These are phyloP conservation scores for Geotrupes spiniger DNA, from an alignment of 2,888 invertebrate genomes.

Conservation along the genomic window DNA sequence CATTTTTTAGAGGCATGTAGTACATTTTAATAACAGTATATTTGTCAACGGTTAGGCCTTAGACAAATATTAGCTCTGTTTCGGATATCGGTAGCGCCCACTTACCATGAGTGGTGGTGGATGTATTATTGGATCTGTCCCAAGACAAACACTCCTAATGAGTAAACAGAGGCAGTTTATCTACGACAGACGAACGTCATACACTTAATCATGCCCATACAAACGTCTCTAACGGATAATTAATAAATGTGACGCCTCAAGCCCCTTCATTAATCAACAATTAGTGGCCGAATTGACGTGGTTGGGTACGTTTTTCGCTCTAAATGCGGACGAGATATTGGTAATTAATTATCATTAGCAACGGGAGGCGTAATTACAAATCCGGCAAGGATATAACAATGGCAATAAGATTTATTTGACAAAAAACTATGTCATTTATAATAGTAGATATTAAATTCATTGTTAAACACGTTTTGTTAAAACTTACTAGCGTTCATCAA, in stretches of 20 bases:
- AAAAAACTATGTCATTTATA: too few relatives aligned
- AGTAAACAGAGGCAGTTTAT: constrained; percentile 43
- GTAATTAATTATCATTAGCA: neutral
- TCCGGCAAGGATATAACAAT: too few relatives aligned
- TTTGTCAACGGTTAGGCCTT: constrained; percentile 19
- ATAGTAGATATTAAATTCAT: too few relatives aligned
- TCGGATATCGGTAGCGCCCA: constrained; percentile 22
- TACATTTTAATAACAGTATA: constrained; percentile 20
- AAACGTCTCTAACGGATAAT: constrained; percentile 43
- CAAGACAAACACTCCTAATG: constrained; percentile 42
- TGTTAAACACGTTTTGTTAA: too few relatives aligned
- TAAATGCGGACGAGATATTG: constrained; percentile 23
- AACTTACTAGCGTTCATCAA: too few relatives aligned
- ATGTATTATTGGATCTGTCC: constrained; percentile 35
- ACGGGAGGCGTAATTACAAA: too few relatives aligned
- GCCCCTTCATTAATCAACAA: constrained; percentile 45
- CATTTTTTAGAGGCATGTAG: too few relatives aligned
- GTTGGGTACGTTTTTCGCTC: constrained; percentile 38
- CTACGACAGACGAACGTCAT: constrained; percentile 40
- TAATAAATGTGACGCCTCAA: constrained; percentile 44
- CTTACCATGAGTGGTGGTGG: constrained; percentile 19
- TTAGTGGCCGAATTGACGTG: constrained; percentile 44
- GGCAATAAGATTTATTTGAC: too few relatives aligned
- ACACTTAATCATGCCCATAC: constrained; percentile 43
- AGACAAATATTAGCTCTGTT: constrained; percentile 26